Base-by-base conservation (phyloP, 2,113 vertebrate genomes). In the Esox niger region DNA sequence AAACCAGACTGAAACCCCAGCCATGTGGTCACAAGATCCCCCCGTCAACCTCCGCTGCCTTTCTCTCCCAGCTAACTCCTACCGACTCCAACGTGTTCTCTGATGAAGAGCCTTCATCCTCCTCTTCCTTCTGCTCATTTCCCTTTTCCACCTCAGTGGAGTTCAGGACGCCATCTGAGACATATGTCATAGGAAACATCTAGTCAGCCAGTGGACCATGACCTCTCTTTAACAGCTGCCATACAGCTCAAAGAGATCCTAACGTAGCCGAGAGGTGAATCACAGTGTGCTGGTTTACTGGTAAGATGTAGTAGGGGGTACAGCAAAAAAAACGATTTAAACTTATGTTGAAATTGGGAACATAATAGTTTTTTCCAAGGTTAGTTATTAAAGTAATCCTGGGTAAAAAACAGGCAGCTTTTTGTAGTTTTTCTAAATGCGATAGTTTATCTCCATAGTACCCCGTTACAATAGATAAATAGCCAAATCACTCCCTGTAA, bases 131-230 rank as follows among this genome's bases (percentile, higher is more conserved):
- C n/a, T n/a, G n/a, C n/a, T n/a, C n/a, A n/a, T n/a, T n/a, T n/a
- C n/a, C n/a, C n/a, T n/a, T n/a, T n/a, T n/a, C n/a, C n/a, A n/a
- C n/a, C n/a, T n/a, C n/a, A n/a, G n/a, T n/a, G n/a, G n/a, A n/a
- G n/a, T 58, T 73, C 55, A 62, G 33, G 47, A 27, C 20, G 70
- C 79, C 71, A 49, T 64, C 73, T 75, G 76, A 73, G 80, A 58
- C 11, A 33, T 79, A 77, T 76, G 66, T 80, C 64, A 80, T 57
- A 7, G 62, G 71, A 70, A 82, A 77, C 55, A 74, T 71, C 69
- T 82, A 76, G 71, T 73, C 62, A 29, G 77, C 75, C 46, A 58
- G 31, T 57, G 65, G 68, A 77, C 62, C 58, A 52, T 62, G 26
- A 74, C 65, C 46, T 71, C 59, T 58, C 64, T 76, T 76, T 70